These are phyloP conservation scores for Aptenodytes forsteri DNA, from an alignment of 2,113 vertebrate species.

Conservation along the genomic window DNA sequence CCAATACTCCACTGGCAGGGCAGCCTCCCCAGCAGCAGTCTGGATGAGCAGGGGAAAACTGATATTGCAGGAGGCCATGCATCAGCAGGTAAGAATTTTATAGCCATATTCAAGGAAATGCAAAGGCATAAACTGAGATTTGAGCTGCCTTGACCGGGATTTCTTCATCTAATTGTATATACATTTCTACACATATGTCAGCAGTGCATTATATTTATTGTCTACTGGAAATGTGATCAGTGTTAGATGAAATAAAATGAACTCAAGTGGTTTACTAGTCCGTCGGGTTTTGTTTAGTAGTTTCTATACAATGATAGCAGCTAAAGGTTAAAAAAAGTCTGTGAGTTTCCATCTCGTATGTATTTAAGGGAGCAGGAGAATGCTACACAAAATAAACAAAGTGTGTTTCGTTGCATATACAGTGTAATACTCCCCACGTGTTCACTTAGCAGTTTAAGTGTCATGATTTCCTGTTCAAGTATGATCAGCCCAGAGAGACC, in stretches of 20 bases:
- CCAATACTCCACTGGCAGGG: neutral
- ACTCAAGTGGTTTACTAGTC: neutral
- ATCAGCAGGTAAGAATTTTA: constrained; percentile 3
- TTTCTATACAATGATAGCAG: neutral
- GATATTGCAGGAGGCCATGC: neutral
- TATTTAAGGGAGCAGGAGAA: constrained; percentile 40
- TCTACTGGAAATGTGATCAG: constrained; percentile 40
- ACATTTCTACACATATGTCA: constrained; percentile 7
- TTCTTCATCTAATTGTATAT: constrained; percentile 12
- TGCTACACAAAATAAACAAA: constrained; percentile 30
- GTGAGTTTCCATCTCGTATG: neutral
- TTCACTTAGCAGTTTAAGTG: neutral
- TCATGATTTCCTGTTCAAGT: neutral
- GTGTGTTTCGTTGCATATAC: neutral
- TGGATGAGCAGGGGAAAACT: neutral
- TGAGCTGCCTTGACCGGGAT: neutral
- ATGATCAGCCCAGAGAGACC: neutral
- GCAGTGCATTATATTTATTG: neutral
- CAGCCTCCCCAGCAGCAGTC: neutral
- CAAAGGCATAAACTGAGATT: neutral
- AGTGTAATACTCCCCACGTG: constrained; percentile 10
- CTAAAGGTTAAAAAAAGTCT: constrained; percentile 42
- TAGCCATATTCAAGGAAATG: neutral
- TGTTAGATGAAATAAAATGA: constrained; percentile 8
- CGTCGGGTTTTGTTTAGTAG: neutral